These are phyloP conservation scores for Dissostichus mawsoni DNA, from an alignment of 2,113 vertebrate genomes.

Conservation along the genomic window DNA sequence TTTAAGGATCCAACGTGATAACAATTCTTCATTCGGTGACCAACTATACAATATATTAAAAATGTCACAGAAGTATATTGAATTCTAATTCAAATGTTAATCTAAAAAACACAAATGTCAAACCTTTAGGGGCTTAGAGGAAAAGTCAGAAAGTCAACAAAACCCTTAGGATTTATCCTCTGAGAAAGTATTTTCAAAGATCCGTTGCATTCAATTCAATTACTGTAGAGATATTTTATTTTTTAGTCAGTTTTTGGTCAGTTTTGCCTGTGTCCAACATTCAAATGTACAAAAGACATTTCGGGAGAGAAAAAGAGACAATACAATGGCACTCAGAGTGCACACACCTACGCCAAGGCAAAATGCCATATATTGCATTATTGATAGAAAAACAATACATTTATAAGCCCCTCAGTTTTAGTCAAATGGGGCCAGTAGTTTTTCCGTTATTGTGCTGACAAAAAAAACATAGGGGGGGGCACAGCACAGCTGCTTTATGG, in stretches of 20 bases:
- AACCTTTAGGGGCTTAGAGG: not conserved
- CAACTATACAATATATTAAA: not conserved
- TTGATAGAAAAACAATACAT: too few species aligned
- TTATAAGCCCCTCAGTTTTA: too few species aligned
- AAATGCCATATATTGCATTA: too few species aligned
- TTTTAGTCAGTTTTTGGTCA: not conserved
- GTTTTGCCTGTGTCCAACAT: not conserved
- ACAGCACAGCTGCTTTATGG: constrained; percentile 54
- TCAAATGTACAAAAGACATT: not conserved
- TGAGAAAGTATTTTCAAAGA: too few species aligned
- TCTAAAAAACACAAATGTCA: not conserved
- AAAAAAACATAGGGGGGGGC: not conserved
- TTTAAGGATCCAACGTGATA: not conserved
- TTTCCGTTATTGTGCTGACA: too few species aligned
- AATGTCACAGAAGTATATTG: too few species aligned
- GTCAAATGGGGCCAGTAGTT: too few species aligned
- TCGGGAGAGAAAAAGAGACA: not conserved
- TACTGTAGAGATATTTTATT: not conserved
- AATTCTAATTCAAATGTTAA: not conserved
- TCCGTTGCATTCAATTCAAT: not conserved
- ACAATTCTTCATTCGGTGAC: not conserved
- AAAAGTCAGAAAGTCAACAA: too few species aligned
- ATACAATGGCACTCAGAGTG: too few species aligned
- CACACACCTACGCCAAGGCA: too few species aligned
- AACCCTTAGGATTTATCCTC: not conserved